Percentiles rank a stretch among this genome's conserved stretches.
phyloP scores from a whole-genome alignment of 2,797 vertebrate species.

The Pipistrellus pipistrellus region DNA sequence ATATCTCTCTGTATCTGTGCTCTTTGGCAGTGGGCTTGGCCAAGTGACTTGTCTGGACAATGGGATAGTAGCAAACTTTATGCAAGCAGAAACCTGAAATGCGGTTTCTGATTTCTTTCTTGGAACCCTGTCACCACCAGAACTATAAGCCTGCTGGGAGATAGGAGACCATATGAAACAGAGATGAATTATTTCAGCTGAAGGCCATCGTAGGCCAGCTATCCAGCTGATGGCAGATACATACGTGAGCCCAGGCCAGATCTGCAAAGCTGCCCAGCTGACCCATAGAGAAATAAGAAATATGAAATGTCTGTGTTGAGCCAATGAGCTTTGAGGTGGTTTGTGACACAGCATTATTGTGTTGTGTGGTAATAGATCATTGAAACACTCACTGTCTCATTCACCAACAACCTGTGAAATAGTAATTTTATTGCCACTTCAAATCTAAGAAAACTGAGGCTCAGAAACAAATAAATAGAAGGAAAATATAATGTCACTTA shows the following conservation, averaged over 20 bases:
- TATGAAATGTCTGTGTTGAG: neutral
- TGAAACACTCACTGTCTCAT: neutral
- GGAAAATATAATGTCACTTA: conserved; percentile 36
- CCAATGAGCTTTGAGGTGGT: neutral
- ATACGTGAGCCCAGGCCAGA: neutral
- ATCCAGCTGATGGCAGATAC: neutral
- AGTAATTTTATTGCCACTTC: conserved; percentile 12
- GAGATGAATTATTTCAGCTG: conserved; percentile 6
- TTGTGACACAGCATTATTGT: conserved; percentile 34
- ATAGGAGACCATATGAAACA: neutral
- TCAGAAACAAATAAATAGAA: neutral
- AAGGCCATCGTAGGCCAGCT: conserved; percentile 24
- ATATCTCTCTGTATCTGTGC: neutral
- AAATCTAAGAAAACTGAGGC: conserved; percentile 1
- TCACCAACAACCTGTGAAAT: neutral
- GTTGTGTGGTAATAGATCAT: neutral
- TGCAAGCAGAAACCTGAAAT: conserved; percentile 65
- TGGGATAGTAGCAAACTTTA: conserved; percentile 14
- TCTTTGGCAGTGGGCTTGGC: conserved; percentile 26
- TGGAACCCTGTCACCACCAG: conserved; percentile 19
- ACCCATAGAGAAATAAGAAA: conserved; percentile 37
- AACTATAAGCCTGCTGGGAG: conserved; percentile 55
- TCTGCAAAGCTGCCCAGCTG: neutral
- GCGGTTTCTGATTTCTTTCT: conserved; percentile 51
- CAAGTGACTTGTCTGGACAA: conserved; percentile 25